Evolutionary conservation across 2,888 invertebrate genomes (phyloP), one percentile per base, ranked within the genome.

Genomic region (Pollenia labialis): DNA sequence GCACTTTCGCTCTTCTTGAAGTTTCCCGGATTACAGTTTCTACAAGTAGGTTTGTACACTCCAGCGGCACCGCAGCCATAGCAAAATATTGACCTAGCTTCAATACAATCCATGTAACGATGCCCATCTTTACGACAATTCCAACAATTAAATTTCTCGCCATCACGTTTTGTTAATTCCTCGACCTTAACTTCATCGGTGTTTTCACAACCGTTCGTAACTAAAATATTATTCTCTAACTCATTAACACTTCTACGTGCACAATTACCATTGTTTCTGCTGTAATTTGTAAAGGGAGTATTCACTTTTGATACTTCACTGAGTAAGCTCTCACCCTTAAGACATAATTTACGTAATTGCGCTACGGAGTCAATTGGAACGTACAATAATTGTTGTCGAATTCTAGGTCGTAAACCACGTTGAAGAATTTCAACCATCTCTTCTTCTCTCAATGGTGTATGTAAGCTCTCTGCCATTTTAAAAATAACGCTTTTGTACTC

Each of bases 381-480:
- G 40, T 81, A 85, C 18, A 77, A 40, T 2, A 85, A 40, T 50
- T 83, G 75, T 52, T 79, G 68, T 3, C 72, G 54, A 12, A 84
- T 79, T 16, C 54, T 60, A 14, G 74, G 75, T 32, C 74, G 40
- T 12, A 84, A 54, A 0, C 66, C 81, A 16, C 71, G 66, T 18
- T 86, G 86, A 3, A 86, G 23, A n/a, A 85, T 81, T 52, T 81
- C 85, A 0, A 77, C 81, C 12, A 85, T n/a, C 44, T 81, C 81
- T 1, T 12, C 4, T 62, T 85, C 80, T 7, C 79, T 52, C 14
- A 76, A 14, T 8, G 75, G 68, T 4, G 3, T 52, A 42, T 66
- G 40, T 8, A 81, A 66, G 42, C 23, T 18, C 52, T 85, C 68
- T 1, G 77, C 60, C 4, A 85, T 82, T 48, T 82, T 82, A 12